phyloP scores from a whole-genome alignment of 2,113 vertebrate genomes.

The Hassar affinis region DNA sequence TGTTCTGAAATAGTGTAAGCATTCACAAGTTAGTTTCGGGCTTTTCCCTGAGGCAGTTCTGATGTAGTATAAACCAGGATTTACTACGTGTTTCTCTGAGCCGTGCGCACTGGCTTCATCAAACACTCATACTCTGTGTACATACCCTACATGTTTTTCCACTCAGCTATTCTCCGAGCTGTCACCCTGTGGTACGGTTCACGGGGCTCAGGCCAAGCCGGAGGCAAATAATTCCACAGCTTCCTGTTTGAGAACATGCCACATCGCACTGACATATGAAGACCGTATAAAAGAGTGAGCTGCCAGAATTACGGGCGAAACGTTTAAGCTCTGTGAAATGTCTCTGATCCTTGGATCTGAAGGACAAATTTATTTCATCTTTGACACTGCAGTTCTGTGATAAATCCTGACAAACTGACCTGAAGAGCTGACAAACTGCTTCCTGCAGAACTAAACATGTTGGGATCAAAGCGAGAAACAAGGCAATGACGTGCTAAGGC shows the following conservation, averaged over 20 bases:
- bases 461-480: slow-evolving; percentile 44
- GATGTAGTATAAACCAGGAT: background rate
- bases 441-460: slow-evolving; percentile 41
- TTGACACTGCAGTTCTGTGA: slow-evolving; percentile 38
- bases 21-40: background rate
- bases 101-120: background rate
- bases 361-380: slow-evolving; percentile 53
- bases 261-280: slow-evolving; percentile 35
- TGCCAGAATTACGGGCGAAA: slow-evolving; percentile 30
- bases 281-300: slow-evolving; percentile 9
- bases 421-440: slow-evolving; percentile 47
- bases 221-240: slow-evolving; percentile 39
- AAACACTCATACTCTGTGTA: slow-evolving; percentile 9
- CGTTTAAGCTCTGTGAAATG: slow-evolving; percentile 45
- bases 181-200: slow-evolving; percentile 37
- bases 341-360: slow-evolving; percentile 52
- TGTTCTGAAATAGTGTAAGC: background rate
- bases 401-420: slow-evolving; percentile 46
- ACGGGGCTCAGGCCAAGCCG: slow-evolving; percentile 29
- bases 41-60: background rate
- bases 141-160: slow-evolving; percentile 12
- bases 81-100: background rate
- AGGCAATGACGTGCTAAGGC: slow-evolving; percentile 40
- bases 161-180: slow-evolving; percentile 31
- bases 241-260: slow-evolving; percentile 10